Evolutionary conservation across 1,140 invertebrate species (phyloP), one percentile per base, ranked within the genome.

Genomic region (Zaprionus vittiger): DNA sequence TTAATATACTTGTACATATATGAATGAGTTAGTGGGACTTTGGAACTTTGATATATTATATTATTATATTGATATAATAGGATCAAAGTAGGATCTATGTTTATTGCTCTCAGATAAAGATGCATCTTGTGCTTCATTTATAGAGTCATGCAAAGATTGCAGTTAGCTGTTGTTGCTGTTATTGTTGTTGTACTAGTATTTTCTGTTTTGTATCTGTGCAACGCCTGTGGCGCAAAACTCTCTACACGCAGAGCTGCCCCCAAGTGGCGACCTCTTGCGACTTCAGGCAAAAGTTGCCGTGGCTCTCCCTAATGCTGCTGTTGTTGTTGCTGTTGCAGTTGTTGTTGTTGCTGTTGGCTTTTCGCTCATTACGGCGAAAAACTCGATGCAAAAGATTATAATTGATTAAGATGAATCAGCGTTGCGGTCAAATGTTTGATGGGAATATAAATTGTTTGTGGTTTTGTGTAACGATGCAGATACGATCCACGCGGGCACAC

Each of bases 391-490:
- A 90, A 90, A 90, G 85, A 90, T 91, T 91, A 91, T 91, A 91
- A 91, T 91, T 91, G 86, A 91, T 91, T 91, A 91, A 91, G 86
- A 91, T 91, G 86, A 91, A 91, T 91, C 86, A 91, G 86, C 83
- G 86, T 83, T 91, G 86, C 89, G 86, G 86, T 91, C 86, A 91
- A 91, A 91, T 91, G 86, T 91, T 91, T 87, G 86, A 91, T 91
- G 86, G 86, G 86, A 91, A 91, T 91, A 91, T 91, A 91, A 91
- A 91, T 91, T 91, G 87, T 91, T 91, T 91, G 86, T 91, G 86
- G 86, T 91, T 91, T 91, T 91, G 85, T 90, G 85, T 90, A 90
- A 85, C 81, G 85, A 85, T 85, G 85, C 80, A 79, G 57, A 66
- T 74, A 60, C 14, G 47, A 52, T 52, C 24, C 44, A 44, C 22